Percentiles rank a stretch among this genome's conserved stretches.
phyloP scores from a whole-genome alignment of 2,113 vertebrate genomes.

The Neofelis nebulosa region DNA sequence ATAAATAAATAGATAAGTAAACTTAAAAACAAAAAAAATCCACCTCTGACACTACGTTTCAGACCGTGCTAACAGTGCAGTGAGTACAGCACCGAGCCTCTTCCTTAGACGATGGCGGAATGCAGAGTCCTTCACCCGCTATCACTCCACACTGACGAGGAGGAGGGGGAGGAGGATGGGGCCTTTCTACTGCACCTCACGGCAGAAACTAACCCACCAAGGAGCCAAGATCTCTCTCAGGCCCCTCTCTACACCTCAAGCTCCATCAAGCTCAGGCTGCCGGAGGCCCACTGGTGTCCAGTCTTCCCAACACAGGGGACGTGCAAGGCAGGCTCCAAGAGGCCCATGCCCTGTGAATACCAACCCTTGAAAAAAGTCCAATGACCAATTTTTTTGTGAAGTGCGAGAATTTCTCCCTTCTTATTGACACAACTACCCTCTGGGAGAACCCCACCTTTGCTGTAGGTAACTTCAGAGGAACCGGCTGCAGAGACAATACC shows the following conservation, averaged over 20 bases:
- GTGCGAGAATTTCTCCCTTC: neutral
- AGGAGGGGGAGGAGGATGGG: fast-evolving
- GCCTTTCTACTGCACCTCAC: fast-evolving
- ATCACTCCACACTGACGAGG: fast-evolving
- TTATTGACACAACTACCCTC: neutral
- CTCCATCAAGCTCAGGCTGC: neutral
- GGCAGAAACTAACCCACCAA: neutral
- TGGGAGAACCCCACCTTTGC: slow-evolving; percentile 86
- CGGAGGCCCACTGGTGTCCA: neutral
- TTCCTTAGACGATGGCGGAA: neutral
- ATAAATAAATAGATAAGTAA: too few species aligned
- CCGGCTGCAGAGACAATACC: slow-evolving; percentile 94
- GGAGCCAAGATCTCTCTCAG: fast-evolving
- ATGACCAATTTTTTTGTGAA: neutral
- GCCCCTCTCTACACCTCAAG: neutral
- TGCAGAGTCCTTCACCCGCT: neutral
- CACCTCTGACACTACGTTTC: neutral
- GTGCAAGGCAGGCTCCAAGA: neutral
- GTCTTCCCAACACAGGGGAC: neutral
- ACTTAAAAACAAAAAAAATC: neutral
- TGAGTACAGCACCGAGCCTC: neutral
- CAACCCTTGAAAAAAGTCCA: neutral
- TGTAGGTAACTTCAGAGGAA: slow-evolving; percentile 89
- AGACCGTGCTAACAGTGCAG: neutral
- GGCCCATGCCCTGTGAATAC: neutral